Conservation (phyloP, 1,140 invertebrate species). For the Leptinotarsa texana region DNA sequence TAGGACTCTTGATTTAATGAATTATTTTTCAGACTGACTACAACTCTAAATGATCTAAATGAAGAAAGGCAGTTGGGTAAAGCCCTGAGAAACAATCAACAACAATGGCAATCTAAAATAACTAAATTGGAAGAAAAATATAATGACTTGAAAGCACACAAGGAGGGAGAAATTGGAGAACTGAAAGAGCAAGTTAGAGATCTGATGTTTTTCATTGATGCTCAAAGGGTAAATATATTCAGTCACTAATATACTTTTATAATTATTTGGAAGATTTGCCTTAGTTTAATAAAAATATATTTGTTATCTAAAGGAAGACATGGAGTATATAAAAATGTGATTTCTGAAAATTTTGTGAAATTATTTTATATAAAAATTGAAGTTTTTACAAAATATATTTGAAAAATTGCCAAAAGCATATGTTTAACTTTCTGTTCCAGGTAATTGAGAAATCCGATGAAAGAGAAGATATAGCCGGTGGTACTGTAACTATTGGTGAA, state of each 20-base stretch:
- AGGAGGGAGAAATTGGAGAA: slow-evolving; percentile 77
- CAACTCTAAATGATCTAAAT: slow-evolving; percentile 67
- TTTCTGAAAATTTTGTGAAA: too few relatives aligned
- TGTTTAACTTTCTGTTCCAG: slow-evolving; percentile 32
- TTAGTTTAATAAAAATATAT: too few relatives aligned
- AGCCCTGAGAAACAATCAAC: slow-evolving; percentile 77
- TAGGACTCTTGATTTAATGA: background rate
- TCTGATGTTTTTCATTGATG: slow-evolving; percentile 95
- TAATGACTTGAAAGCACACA: slow-evolving; percentile 59
- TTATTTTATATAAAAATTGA: too few relatives aligned
- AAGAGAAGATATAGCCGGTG: slow-evolving; percentile 71
- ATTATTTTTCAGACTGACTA: slow-evolving; percentile 55
- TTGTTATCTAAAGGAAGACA: too few relatives aligned
- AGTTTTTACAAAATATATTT: too few relatives aligned
- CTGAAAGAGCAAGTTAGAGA: slow-evolving; percentile 91
- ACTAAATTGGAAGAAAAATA: slow-evolving; percentile 67
- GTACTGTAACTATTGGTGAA: slow-evolving; percentile 68
- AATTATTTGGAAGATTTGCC: too few relatives aligned
- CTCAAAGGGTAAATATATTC: slow-evolving; percentile 64
- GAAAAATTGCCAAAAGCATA: too few relatives aligned
- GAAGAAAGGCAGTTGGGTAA: slow-evolving; percentile 81
- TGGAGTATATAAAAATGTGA: too few relatives aligned
- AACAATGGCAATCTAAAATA: slow-evolving; percentile 73
- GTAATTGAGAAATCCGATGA: slow-evolving; percentile 63
- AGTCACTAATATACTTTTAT: too few relatives aligned